Evolutionary conservation across 2,797 vertebrate species (phyloP).

Genomic region (Gallinago nigripennis): DNA sequence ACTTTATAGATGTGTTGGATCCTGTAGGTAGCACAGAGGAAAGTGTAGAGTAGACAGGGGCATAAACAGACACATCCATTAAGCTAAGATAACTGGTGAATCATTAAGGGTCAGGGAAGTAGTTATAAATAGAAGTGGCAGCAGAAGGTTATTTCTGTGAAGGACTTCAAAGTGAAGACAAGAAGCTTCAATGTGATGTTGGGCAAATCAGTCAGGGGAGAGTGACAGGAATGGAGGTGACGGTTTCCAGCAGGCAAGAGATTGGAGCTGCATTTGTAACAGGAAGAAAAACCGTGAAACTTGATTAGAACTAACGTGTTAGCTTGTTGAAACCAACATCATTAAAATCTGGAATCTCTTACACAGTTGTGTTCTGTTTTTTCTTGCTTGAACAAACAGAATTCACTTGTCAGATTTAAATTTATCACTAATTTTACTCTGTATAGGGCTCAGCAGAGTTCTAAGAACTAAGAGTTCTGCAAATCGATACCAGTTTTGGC

Average conservation of each 20-base stretch:
- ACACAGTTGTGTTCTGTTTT: neutral
- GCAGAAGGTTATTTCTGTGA: constrained; percentile 6
- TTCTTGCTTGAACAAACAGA: neutral
- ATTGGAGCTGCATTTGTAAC: neutral
- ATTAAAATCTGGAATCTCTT: neutral
- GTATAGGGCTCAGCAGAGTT: accelerated
- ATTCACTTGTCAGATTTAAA: neutral
- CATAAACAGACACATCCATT: neutral
- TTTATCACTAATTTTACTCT: neutral
- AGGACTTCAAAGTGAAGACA: neutral
- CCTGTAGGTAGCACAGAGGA: neutral
- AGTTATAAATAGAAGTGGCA: constrained; percentile 14
- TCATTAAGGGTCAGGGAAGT: neutral
- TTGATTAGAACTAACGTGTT: neutral
- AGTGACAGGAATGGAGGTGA: neutral
- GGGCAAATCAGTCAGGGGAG: neutral
- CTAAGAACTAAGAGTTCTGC: neutral
- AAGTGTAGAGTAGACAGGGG: neutral
- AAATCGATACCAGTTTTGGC: neutral
- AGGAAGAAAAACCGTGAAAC: neutral
- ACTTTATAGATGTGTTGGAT: neutral
- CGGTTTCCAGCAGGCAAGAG: neutral
- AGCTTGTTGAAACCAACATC: neutral
- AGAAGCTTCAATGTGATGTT: neutral
- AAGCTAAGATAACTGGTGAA: neutral